These are phyloP conservation scores for Alligator mississippiensis DNA, from an alignment of 2,113 vertebrate genomes.

Conservation along the genomic window DNA sequence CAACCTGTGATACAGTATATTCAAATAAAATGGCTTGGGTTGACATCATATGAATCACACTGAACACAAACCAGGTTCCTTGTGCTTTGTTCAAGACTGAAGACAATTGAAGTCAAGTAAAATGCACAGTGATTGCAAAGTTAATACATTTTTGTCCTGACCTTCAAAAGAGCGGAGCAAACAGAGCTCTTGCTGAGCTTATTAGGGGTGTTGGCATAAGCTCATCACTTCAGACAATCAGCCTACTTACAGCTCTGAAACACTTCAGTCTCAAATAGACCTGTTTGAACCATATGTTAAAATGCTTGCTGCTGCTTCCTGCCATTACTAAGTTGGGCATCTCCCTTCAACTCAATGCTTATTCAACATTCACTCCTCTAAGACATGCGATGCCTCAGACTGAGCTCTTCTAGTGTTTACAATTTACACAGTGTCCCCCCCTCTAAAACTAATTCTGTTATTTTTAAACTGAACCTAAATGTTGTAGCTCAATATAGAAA, in stretches of 20 bases:
- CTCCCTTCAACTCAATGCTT: not conserved
- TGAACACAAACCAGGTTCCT: not conserved
- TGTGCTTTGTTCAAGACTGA: not conserved
- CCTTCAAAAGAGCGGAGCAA: not conserved
- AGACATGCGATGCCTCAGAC: not conserved
- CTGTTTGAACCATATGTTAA: conserved; percentile 10
- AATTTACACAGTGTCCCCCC: not conserved
- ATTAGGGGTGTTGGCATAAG: not conserved
- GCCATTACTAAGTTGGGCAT: not conserved
- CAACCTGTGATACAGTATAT: not conserved
- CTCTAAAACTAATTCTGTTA: not conserved
- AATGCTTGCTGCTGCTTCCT: not conserved
- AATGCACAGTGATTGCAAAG: not conserved
- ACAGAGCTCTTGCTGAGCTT: not conserved
- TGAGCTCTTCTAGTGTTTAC: not conserved
- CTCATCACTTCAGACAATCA: not conserved
- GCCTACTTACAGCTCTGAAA: not conserved
- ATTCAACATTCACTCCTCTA: not conserved
- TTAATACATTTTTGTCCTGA: not conserved
- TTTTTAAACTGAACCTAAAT: not conserved
- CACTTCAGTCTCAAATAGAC: not conserved
- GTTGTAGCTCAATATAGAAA: not conserved
- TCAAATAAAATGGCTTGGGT: not conserved
- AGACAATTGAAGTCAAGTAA: no score
- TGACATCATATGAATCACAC: not conserved